phyloP scores from a whole-genome alignment of 2,113 vertebrate genomes.

The Phrynosoma blainvillii region DNA sequence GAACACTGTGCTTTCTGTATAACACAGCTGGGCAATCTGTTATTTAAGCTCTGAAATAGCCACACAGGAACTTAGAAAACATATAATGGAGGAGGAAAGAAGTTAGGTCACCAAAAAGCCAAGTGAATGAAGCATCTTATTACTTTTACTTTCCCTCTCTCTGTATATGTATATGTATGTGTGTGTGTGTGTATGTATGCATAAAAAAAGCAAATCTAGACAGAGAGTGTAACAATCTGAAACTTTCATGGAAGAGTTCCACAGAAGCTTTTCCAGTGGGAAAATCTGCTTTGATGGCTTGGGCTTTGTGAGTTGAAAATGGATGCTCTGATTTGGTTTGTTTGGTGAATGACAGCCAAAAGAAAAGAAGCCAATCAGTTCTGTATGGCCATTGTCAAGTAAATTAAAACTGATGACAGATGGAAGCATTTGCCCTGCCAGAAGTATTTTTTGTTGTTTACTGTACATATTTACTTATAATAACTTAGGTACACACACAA shows the following conservation, averaged over 20 bases:
- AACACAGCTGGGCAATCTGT: slow-evolving; percentile 23
- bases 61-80: slow-evolving; percentile 7
- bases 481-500: background rate
- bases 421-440: background rate
- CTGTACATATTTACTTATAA: slow-evolving; percentile 12
- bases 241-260: background rate
- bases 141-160: background rate
- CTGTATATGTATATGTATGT: no score
- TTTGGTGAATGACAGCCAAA: background rate
- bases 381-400: background rate
- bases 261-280: background rate
- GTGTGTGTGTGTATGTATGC: no score
- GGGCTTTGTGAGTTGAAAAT: background rate
- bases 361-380: background rate
- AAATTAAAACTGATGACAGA: background rate
- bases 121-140: slow-evolving; percentile 23
- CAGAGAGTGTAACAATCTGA: background rate
- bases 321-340: background rate
- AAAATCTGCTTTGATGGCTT: background rate
- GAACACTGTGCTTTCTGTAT: background rate
- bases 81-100: background rate
- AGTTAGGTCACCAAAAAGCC: slow-evolving; percentile 21
- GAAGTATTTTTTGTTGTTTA: background rate
- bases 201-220: background rate
- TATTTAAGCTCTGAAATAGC: slow-evolving; percentile 33